Evolutionary conservation across 2,113 vertebrate genomes (phyloP), one percentile per base, ranked within the genome.

Genomic region (Rana temporaria): DNA sequence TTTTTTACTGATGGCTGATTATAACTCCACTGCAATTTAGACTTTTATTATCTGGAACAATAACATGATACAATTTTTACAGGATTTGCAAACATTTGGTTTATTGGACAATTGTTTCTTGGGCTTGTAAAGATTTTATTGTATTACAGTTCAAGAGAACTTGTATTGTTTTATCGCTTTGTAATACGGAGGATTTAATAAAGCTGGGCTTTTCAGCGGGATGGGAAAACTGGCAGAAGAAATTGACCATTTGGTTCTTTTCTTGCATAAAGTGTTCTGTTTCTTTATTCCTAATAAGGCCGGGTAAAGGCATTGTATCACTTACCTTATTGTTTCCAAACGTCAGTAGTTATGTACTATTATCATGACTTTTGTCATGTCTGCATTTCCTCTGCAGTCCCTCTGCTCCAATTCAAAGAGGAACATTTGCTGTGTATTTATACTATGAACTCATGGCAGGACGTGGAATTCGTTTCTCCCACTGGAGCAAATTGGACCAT

Each of bases 1-100:
- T 30, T 30, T 30, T 30, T 38, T 38, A 38, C 42, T 48, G 42
- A 48, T 48, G 42, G 42, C 42, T 60, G 72, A 75, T 75, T 22
- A 20, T 75, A 62, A 62, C 26, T 59, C 56, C 14, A 32, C 72
- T 38, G 72, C 56, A 75, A 75, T 62, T 9, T 38, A 26, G n/a
- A 32, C 19, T 75, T 75, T 75, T 62, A 75, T 20, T 34, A 56
- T 30, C 19, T 56, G 6, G 72, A 75, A 42, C 30, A 18, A 75
- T 75, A 75, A 75, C 72, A 38, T 60, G 72, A 62, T 75, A 62
- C 72, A 34, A 75, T 57, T 60, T 75, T 75, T 75, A 75, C 72
- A 60, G 60, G 56, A 17, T 9, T 24, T 32, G 22, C 56, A 62
- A 75, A 75, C 30, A 75, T 34, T 62, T 56, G 32, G 30, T 75